These are phyloP conservation scores for Sialis lutaria DNA, from an alignment of 2,888 invertebrate genomes.

Conservation along the genomic window DNA sequence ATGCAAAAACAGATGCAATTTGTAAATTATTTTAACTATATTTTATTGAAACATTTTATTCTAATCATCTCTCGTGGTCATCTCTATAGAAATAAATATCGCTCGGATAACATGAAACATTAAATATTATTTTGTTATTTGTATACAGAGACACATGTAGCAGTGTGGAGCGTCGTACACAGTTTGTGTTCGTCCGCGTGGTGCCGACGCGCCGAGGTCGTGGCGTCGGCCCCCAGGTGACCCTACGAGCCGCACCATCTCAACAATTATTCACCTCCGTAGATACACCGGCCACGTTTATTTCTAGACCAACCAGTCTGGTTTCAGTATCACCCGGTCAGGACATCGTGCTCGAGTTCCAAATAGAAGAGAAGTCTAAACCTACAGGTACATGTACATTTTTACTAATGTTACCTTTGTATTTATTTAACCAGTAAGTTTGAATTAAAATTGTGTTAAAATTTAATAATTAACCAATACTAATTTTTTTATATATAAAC, in stretches of 20 bases:
- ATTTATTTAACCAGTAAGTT: too few relatives aligned
- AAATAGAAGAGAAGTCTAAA: conserved; percentile 67
- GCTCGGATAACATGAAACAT: too few relatives aligned
- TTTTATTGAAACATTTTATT: too few relatives aligned
- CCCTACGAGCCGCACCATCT: background rate
- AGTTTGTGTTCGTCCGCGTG: background rate
- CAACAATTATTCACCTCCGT: too few relatives aligned
- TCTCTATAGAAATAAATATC: too few relatives aligned
- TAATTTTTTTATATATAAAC: background rate
- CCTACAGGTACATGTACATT: conserved; percentile 48
- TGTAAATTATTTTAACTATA: too few relatives aligned
- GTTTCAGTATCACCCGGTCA: conserved; percentile 60
- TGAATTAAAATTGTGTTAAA: too few relatives aligned
- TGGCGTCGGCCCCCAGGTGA: background rate
- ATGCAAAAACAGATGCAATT: too few relatives aligned
- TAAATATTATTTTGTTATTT: background rate
- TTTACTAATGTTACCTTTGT: background rate
- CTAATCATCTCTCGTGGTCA: too few relatives aligned
- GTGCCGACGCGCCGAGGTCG: background rate
- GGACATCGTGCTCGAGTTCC: conserved; percentile 67
- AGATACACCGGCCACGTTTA: conserved; percentile 54
- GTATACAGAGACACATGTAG: background rate
- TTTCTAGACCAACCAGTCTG: conserved; percentile 61
- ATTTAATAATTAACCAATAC: background rate
- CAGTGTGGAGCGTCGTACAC: background rate